These are phyloP conservation scores for Drosophila burlai DNA, from an alignment of 1,140 invertebrate species.

Conservation along the genomic window DNA sequence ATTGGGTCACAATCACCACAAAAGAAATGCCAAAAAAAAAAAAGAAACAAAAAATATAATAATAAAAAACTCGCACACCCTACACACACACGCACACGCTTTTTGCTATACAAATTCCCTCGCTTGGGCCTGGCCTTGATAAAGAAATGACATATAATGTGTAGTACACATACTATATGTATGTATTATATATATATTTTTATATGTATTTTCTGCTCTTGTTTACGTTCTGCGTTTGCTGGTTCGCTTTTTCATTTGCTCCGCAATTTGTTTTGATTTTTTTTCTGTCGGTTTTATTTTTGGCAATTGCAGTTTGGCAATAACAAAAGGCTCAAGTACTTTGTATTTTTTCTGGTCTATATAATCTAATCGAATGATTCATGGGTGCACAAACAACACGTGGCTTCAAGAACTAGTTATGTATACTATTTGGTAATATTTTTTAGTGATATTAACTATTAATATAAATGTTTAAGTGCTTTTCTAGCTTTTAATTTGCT, in stretches of 20 bases:
- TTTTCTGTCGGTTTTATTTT: conserved; percentile 2
- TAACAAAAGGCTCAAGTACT: conserved; percentile 35
- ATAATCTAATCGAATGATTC: conserved; percentile 36
- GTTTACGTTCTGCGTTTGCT: conserved; percentile 68
- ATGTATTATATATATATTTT: conserved; percentile 5
- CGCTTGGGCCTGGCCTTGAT: conserved; percentile 49
- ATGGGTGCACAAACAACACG: background rate
- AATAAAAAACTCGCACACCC: conserved; percentile 12
- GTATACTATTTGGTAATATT: background rate
- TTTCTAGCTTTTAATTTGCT: too few species aligned
- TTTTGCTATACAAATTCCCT: conserved; percentile 10
- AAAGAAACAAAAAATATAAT: conserved; percentile 12
- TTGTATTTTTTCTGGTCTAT: background rate
- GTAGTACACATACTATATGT: too few species aligned
- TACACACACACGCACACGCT: background rate
- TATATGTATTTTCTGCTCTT: conserved; percentile 32
- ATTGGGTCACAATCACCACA: conserved; percentile 70
- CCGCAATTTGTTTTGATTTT: conserved; percentile 63
- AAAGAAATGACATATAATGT: conserved; percentile 51
- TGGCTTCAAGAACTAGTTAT: background rate
- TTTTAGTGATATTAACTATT: too few species aligned
- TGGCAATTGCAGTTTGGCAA: conserved; percentile 45
- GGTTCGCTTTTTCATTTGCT: conserved; percentile 32
- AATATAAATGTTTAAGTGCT: too few species aligned
- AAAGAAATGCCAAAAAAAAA: conserved; percentile 44